Conservation (phyloP, 2,797 vertebrate species). For the Alauda arvensis region DNA sequence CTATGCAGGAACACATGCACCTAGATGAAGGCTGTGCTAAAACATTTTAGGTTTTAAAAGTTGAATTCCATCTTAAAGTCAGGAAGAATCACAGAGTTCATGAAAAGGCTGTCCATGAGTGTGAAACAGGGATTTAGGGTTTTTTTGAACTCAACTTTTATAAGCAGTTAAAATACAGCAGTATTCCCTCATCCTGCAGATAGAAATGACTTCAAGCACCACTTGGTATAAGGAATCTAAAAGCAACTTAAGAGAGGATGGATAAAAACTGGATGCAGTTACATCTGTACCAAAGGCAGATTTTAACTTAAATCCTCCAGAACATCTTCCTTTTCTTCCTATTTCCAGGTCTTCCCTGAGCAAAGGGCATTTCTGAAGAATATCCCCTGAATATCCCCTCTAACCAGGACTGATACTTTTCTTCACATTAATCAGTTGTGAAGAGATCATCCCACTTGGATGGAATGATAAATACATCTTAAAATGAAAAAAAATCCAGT, state of each 20-base stretch:
- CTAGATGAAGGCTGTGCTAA: neutral
- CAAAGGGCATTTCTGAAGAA: conserved; percentile 16
- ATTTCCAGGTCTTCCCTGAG: neutral
- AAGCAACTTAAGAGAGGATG: neutral
- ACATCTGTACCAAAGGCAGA: neutral
- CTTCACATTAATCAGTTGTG: conserved; percentile 20
- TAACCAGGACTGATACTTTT: neutral
- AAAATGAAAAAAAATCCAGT: conserved; percentile 28
- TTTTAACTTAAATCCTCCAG: neutral
- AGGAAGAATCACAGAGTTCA: neutral
- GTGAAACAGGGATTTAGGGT: neutral
- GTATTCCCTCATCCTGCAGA: neutral
- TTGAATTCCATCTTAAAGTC: neutral
- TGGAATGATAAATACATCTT: conserved; percentile 19
- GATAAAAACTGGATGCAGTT: neutral
- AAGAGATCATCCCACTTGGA: conserved; percentile 34
- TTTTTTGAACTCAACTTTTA: neutral
- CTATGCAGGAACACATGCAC: neutral
- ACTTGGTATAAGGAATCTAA: neutral
- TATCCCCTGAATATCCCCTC: neutral
- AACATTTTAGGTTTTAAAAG: neutral
- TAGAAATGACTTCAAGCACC: neutral
- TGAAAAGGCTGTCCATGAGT: neutral
- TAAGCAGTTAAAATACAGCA: neutral
- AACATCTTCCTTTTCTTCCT: neutral